These are phyloP conservation scores for Gobio occitaniae DNA, from an alignment of 2,797 vertebrate species.

Conservation along the genomic window DNA sequence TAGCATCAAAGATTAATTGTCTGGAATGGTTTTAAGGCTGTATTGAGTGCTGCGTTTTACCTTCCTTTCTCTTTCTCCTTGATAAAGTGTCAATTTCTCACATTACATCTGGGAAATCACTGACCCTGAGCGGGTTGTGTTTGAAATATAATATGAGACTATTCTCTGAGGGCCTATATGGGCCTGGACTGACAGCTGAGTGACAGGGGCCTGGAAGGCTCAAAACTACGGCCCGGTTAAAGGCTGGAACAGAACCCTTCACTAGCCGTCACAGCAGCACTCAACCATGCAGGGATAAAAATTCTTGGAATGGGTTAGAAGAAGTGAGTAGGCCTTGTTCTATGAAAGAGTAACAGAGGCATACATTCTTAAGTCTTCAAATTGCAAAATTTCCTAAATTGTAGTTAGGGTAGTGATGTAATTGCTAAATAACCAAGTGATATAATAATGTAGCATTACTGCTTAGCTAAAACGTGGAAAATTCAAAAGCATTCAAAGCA, in stretches of 20 bases:
- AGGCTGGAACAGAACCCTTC: slow-evolving; percentile 55
- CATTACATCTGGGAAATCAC: slow-evolving; percentile 67
- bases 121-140: slow-evolving; percentile 64
- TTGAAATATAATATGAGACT: slow-evolving; percentile 71
- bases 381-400: too few species aligned
- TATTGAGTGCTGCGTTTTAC: not conserved
- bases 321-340: not conserved
- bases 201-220: slow-evolving; percentile 64
- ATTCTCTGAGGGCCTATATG: slow-evolving; percentile 48
- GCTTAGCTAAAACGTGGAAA: too few species aligned
- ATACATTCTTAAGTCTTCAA: not conserved
- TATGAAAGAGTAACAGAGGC: not conserved
- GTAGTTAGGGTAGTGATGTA: too few species aligned
- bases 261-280: slow-evolving; percentile 28
- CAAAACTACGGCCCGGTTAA: slow-evolving; percentile 35
- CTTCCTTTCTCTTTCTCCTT: slow-evolving; percentile 24
- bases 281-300: slow-evolving; percentile 36
- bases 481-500: too few species aligned
- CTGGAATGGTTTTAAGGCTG: not conserved
- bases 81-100: slow-evolving; percentile 67
- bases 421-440: too few species aligned
- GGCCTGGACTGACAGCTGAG: slow-evolving; percentile 60
- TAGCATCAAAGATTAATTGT: not conserved
- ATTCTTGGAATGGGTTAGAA: slow-evolving; percentile 28
- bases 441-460: too few species aligned